phyloP scores from a whole-genome alignment of 2,113 vertebrate species.

The Bufo gargarizans region DNA sequence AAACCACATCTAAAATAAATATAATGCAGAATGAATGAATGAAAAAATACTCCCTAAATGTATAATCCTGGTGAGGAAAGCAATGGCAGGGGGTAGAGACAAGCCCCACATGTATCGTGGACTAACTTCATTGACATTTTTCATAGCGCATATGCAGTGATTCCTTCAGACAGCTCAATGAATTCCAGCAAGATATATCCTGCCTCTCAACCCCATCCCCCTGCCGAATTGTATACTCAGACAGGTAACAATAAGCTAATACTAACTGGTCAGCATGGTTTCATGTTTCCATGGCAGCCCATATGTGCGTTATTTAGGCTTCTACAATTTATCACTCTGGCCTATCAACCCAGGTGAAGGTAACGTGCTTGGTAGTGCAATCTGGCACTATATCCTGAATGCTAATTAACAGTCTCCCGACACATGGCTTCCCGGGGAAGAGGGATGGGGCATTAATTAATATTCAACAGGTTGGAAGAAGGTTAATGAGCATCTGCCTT shows the following conservation, averaged over 20 bases:
- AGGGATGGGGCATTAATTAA: not conserved
- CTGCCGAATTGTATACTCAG: not conserved
- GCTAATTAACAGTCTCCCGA: not conserved
- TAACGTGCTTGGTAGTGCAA: not conserved
- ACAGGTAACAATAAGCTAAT: not conserved
- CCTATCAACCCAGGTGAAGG: not conserved
- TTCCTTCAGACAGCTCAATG: no score
- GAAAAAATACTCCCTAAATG: no score
- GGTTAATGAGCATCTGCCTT: not conserved
- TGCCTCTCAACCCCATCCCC: not conserved
- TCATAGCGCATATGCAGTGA: no score
- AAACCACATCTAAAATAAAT: no score
- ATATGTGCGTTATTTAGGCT: not conserved
- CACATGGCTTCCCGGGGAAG: not conserved
- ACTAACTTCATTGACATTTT: no score
- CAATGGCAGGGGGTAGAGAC: no score
- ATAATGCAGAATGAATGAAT: no score
- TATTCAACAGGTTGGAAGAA: not conserved
- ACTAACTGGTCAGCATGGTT: not conserved
- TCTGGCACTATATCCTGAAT: not conserved
- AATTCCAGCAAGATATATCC: not conserved
- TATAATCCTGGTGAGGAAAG: no score
- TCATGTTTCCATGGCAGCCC: not conserved
- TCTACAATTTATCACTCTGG: not conserved
- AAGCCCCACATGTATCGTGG: no score